Evolutionary conservation across 2,797 vertebrate species (phyloP), one percentile per base, ranked within the genome.

Genomic region (Mionectes olivaceus): DNA sequence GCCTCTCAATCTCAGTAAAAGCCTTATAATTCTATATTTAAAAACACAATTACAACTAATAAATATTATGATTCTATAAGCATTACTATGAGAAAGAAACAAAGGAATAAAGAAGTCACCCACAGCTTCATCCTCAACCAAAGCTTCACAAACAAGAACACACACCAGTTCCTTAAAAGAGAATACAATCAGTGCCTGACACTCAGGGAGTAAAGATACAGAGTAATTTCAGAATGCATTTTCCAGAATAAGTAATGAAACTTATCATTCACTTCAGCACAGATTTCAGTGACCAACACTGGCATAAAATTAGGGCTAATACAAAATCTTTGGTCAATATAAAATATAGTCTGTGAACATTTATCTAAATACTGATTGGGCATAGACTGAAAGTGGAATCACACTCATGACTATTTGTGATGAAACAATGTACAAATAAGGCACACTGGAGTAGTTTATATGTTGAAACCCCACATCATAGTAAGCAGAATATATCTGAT

Each of bases 1-100:
- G 70, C 30, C n/a, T 85, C 61, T 74, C 28, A 56, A 95, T 70
- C 43, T 69, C 57, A 88, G 47, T 25, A 86, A 94, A 97, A 95
- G 87, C 44, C n/a, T 37, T 96, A 28, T 63, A 68, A 94, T 71
- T 86, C 85, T 55, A 37, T 74, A 89, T 88, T 81, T 65, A 91
- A 95, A 95, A 82, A 21, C 39, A 76, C 52, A 81, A 76, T 23
- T 71, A 94, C 12, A 67, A 75, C 83, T 78, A 93, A 44, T 13
- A 39, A 50, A 96, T 94, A 96, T 93, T 19, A 6, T 6, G 35
- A 44, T 32, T 83, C n/a, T 41, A 2, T 13, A 84, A 37, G 10
- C 2, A 5, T 56, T 24, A 10, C 37, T 57, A 33, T 3, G 5
- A 65, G 27, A 84, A 85, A 81, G 23, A 57, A 56, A 55, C 12